Conservation (phyloP, 1,140 invertebrate genomes). For the Chionoecetes opilio region DNA sequence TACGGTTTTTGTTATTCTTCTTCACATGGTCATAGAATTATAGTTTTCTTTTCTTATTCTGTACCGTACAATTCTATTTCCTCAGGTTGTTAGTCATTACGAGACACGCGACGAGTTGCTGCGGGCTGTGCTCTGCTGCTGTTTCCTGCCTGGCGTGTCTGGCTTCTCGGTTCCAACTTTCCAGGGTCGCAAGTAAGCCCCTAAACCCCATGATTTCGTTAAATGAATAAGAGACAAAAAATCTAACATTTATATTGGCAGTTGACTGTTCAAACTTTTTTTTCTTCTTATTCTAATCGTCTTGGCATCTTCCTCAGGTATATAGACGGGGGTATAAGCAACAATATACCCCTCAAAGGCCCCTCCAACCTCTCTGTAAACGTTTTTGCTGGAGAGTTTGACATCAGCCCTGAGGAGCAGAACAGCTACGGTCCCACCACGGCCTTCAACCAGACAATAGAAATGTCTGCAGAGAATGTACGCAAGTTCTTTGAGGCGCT, state of each 20-base stretch:
- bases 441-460: conserved; percentile 57
- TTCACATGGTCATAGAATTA: no score
- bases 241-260: background rate
- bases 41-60: no score
- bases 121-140: conserved; percentile 64
- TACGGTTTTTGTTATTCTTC: no score
- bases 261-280: background rate
- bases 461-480: conserved; percentile 55
- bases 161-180: conserved; percentile 70
- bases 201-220: background rate
- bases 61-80: no score
- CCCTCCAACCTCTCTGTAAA: conserved; percentile 62
- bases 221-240: background rate
- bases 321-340: conserved; percentile 71
- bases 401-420: conserved; percentile 54
- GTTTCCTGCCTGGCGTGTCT: conserved; percentile 64
- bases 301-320: conserved; percentile 37
- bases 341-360: conserved; percentile 70
- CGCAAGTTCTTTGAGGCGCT: conserved; percentile 42
- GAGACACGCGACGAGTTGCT: conserved; percentile 61
- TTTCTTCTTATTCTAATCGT: no score
- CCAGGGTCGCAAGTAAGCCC: conserved; percentile 61
- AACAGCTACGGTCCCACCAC: conserved; percentile 40
- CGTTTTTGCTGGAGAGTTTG: conserved; percentile 70
- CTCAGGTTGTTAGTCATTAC: conserved; percentile 64